Conservation (phyloP, 2,888 invertebrate genomes). For the Heteromurus nitidus region DNA sequence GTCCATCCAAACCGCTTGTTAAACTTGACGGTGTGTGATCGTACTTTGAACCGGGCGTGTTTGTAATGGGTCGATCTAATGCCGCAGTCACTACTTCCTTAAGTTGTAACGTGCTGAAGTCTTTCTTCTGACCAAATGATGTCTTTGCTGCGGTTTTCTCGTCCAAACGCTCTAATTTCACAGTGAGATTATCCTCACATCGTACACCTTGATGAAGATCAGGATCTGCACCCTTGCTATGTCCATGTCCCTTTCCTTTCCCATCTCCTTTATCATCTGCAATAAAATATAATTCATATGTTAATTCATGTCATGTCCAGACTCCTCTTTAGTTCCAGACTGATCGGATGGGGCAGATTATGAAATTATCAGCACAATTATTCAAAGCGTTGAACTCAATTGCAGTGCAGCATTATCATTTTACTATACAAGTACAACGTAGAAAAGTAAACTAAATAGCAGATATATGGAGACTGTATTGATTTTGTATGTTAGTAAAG, state of each 20-base stretch:
- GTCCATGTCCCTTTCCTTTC: conserved; percentile 23
- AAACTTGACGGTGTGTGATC: conserved; percentile 60
- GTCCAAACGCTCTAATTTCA: conserved; percentile 63
- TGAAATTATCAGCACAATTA: background rate
- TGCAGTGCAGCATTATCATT: background rate
- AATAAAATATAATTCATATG: background rate
- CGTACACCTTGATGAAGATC: background rate
- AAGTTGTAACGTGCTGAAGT: conserved; percentile 67
- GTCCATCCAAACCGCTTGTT: conserved; percentile 57
- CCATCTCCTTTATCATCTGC: conserved; percentile 51
- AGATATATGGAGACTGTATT: background rate
- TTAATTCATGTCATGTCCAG: too few relatives aligned
- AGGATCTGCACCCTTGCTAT: conserved; percentile 9
- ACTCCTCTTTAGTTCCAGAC: too few relatives aligned
- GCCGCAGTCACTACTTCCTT: conserved; percentile 71
- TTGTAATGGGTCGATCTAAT: conserved; percentile 71
- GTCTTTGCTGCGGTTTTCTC: conserved; percentile 41
- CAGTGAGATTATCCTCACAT: conserved; percentile 47
- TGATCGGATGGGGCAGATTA: background rate
- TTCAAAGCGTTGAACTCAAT: background rate
- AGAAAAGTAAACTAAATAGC: background rate
- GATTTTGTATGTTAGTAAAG: background rate
- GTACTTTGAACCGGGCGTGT: conserved; percentile 61
- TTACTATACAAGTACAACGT: background rate
- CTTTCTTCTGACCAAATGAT: conserved; percentile 58